phyloP scores from a whole-genome alignment of 1,140 invertebrate genomes.

The Camponotus pennsylvanicus region DNA sequence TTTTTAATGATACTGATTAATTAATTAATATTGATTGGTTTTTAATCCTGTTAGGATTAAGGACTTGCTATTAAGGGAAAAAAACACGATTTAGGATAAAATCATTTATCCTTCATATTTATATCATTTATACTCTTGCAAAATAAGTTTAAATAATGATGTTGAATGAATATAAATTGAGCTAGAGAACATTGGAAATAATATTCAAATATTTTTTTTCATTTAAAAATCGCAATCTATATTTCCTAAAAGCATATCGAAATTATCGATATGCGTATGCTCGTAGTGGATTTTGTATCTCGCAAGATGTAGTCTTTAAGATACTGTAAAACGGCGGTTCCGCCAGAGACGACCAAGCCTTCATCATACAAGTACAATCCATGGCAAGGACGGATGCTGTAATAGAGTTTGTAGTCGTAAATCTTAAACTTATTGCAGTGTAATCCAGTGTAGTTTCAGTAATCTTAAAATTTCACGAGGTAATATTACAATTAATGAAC shows the following conservation, averaged over 20 bases:
- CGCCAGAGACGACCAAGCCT: slow-evolving; percentile 76
- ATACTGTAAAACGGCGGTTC: slow-evolving; percentile 80
- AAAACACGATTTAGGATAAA: slow-evolving; percentile 13
- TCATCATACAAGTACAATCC: slow-evolving; percentile 82
- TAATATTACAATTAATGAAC: not conserved
- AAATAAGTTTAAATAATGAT: slow-evolving; percentile 66
- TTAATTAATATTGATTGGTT: not conserved
- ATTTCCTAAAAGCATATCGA: not conserved
- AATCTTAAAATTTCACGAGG: not conserved
- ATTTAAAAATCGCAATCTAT: not conserved
- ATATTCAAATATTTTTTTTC: not conserved
- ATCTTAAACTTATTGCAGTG: not conserved
- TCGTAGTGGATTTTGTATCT: slow-evolving; percentile 79
- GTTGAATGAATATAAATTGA: slow-evolving; percentile 58
- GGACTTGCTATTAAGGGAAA: not conserved
- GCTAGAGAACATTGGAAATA: not conserved
- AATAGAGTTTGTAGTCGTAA: not conserved
- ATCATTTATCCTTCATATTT: not conserved
- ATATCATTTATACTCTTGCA: too few species aligned
- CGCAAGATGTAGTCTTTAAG: slow-evolving; percentile 76
- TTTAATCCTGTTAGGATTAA: slow-evolving; percentile 10
- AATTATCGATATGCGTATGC: slow-evolving; percentile 70
- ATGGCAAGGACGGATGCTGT: slow-evolving; percentile 75
- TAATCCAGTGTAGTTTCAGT: not conserved
- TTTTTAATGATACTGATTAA: not conserved